These are phyloP conservation scores for Trissonchulus sp. DNA, from an alignment of 2,888 invertebrate species.

Conservation along the genomic window DNA sequence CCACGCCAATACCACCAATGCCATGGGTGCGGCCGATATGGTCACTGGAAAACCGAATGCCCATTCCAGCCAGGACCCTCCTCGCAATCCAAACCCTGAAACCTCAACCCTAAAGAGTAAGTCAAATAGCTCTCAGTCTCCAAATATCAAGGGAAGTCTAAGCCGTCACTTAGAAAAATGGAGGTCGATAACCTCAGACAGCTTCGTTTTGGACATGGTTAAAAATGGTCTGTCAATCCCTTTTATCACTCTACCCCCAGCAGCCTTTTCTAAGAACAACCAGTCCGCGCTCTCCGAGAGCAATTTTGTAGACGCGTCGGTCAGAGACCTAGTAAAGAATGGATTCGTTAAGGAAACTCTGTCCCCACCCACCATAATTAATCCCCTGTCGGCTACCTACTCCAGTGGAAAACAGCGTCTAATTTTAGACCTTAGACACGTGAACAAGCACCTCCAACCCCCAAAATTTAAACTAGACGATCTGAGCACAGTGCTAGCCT, in stretches of 20 bases:
- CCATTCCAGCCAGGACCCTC: too few species aligned
- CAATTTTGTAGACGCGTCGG: neutral
- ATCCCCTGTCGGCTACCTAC: neutral
- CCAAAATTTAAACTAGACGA: constrained; percentile 10
- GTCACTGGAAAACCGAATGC: neutral
- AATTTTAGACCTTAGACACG: neutral
- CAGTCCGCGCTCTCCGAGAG: neutral
- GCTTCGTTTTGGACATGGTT: constrained; percentile 2
- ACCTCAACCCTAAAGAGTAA: too few species aligned
- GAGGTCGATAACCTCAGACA: neutral
- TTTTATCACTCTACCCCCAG: neutral
- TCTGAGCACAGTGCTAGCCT: neutral
- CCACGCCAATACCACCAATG: too few species aligned
- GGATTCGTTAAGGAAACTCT: neutral
- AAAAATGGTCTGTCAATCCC: neutral
- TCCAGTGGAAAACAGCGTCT: neutral
- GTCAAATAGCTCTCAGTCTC: too few species aligned
- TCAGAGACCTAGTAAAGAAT: neutral
- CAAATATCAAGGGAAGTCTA: neutral
- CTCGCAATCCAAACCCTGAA: too few species aligned
- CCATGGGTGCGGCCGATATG: neutral
- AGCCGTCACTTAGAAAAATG: neutral
- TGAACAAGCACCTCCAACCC: neutral
- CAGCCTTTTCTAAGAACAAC: neutral
- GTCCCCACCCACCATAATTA: neutral